These are phyloP conservation scores for Lynx canadensis DNA, from an alignment of 2,113 vertebrate genomes.

Conservation along the genomic window DNA sequence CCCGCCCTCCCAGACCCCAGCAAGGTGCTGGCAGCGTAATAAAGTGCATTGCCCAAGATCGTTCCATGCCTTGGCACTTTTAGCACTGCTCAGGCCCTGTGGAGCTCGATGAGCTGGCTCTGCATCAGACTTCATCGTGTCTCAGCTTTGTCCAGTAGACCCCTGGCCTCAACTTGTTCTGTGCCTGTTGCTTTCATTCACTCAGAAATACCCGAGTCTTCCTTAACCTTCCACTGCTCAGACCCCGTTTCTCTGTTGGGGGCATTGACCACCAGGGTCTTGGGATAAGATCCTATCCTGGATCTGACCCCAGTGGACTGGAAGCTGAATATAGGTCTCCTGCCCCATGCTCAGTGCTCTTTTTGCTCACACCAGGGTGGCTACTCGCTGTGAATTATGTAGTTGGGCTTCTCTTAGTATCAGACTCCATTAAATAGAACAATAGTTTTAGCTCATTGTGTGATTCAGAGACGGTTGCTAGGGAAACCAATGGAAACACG, in stretches of 20 bases:
- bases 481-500: constrained; percentile 18
- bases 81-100: accelerated
- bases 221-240: neutral
- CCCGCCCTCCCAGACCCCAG: neutral
- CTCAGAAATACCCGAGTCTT: neutral
- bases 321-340: neutral
- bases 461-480: constrained; percentile 55
- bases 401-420: neutral
- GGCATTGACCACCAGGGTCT: neutral
- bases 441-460: constrained; percentile 25
- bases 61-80: neutral
- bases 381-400: neutral
- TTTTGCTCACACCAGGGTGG: neutral
- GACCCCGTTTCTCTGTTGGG: neutral
- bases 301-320: neutral
- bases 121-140: neutral
- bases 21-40: neutral
- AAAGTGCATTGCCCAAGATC: no score
- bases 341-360: neutral
- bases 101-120: neutral
- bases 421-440: neutral
- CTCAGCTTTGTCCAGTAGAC: neutral
- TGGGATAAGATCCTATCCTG: neutral
- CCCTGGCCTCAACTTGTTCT: neutral
- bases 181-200: neutral